phyloP scores from a whole-genome alignment of 2,113 vertebrate genomes.

The Apteryx owenii region DNA sequence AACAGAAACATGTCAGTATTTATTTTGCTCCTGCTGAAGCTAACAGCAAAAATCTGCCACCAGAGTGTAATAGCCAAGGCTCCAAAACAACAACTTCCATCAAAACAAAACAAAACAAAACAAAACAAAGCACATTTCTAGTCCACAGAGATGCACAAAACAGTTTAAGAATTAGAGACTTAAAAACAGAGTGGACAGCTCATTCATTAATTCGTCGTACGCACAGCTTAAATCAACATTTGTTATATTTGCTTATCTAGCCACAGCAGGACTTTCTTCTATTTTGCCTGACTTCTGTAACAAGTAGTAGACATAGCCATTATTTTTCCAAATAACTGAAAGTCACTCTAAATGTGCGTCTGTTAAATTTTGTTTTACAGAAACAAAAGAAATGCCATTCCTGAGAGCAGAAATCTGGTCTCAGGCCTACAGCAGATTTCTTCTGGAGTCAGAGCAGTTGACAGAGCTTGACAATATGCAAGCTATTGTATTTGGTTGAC shows the following conservation, averaged over 20 bases:
- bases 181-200: background rate
- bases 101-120: background rate
- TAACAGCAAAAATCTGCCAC: background rate
- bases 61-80: background rate
- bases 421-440: background rate
- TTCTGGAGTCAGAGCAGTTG: background rate
- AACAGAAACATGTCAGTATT: background rate
- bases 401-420: background rate
- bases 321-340: background rate
- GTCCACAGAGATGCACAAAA: background rate
- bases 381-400: background rate
- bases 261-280: background rate
- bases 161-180: slow-evolving; percentile 47
- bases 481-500: background rate
- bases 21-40: background rate
- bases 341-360: background rate
- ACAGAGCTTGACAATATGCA: background rate
- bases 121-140: background rate
- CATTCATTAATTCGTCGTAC: background rate
- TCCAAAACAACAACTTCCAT: background rate
- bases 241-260: slow-evolving; percentile 41
- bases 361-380: background rate
- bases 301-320: background rate
- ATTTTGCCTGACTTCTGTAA: background rate
- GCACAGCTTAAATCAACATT: slow-evolving; percentile 40